phyloP scores from a whole-genome alignment of 1,140 invertebrate genomes.

The Mylabris phalerata region DNA sequence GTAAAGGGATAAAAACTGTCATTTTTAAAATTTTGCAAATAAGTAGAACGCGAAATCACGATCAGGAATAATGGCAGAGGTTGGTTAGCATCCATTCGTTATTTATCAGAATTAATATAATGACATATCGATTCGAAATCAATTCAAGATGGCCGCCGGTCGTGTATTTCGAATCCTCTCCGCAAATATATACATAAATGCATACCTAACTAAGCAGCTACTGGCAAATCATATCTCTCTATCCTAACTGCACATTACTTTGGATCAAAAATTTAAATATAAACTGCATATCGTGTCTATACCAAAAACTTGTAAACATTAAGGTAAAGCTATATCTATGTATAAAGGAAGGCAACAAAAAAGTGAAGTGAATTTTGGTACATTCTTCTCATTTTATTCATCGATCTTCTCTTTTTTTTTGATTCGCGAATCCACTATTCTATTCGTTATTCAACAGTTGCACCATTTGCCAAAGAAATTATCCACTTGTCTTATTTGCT shows the following conservation, averaged over 20 bases:
- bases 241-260: constrained; percentile 22
- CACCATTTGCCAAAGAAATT: constrained; percentile 34
- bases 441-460: constrained; percentile 29
- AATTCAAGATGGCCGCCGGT: constrained; percentile 33
- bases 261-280: constrained; percentile 32
- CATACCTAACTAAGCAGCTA: constrained; percentile 26
- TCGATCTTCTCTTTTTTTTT: no score
- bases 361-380: no score
- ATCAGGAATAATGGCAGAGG: constrained; percentile 26
- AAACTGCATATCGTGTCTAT: constrained; percentile 29
- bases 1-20: constrained; percentile 21
- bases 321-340: background rate
- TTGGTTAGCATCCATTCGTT: constrained; percentile 26
- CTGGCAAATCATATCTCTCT: constrained; percentile 27
- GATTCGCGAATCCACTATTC: constrained; percentile 5
- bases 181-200: constrained; percentile 30
- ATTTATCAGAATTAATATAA: constrained; percentile 34
- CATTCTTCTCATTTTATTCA: no score
- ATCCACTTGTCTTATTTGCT: constrained; percentile 33
- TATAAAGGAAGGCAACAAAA: no score
- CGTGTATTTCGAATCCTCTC: constrained; percentile 24
- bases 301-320: constrained; percentile 3
- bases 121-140: constrained; percentile 34
- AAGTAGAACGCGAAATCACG: constrained; percentile 23
- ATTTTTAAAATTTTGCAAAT: constrained; percentile 21